These are phyloP conservation scores for Zoanthus solanderi DNA, from an alignment of 92 coral and sea anemone species.

Conservation along the genomic window DNA sequence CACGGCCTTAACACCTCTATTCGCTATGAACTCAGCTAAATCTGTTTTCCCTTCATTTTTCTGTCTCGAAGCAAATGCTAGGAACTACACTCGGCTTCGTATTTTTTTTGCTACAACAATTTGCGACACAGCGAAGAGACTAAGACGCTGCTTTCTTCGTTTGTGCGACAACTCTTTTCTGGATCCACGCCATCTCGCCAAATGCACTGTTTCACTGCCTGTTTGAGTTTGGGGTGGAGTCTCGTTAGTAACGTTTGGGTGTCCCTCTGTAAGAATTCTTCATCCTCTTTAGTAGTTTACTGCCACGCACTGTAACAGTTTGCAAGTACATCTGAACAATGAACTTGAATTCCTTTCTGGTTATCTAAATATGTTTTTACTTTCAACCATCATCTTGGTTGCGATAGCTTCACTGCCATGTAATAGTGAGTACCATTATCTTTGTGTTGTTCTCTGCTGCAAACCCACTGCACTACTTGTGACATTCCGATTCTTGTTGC, in stretches of 20 bases:
- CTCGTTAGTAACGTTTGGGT: constrained; percentile 33
- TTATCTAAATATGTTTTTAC: constrained; percentile 32
- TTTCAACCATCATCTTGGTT: constrained; percentile 21
- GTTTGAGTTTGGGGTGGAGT: not conserved
- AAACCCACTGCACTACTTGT: not conserved
- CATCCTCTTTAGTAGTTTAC: constrained; percentile 42
- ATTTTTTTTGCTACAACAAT: constrained; percentile 37
- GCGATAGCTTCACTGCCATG: constrained; percentile 2
- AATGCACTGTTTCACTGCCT: not conserved
- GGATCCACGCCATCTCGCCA: not conserved
- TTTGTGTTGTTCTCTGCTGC: not conserved
- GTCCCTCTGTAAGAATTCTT: constrained; percentile 7
- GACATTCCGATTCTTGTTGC: not conserved
- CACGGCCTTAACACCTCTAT: constrained; percentile 38
- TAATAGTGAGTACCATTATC: not conserved
- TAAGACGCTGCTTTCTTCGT: not conserved
- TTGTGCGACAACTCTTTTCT: not conserved
- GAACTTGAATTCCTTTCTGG: constrained; percentile 1
- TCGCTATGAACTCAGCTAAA: constrained; percentile 52
- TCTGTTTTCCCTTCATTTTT: constrained; percentile 56
- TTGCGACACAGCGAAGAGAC: constrained; percentile 49
- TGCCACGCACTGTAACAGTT: constrained; percentile 42
- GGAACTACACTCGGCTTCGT: constrained; percentile 21
- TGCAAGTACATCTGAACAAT: constrained; percentile 20
- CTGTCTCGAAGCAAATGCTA: constrained; percentile 36